Percentiles rank a stretch among this genome's conserved stretches.
Evolutionary conservation across 2,888 invertebrate species (phyloP).

Genomic region (Xestia ashworthii): DNA sequence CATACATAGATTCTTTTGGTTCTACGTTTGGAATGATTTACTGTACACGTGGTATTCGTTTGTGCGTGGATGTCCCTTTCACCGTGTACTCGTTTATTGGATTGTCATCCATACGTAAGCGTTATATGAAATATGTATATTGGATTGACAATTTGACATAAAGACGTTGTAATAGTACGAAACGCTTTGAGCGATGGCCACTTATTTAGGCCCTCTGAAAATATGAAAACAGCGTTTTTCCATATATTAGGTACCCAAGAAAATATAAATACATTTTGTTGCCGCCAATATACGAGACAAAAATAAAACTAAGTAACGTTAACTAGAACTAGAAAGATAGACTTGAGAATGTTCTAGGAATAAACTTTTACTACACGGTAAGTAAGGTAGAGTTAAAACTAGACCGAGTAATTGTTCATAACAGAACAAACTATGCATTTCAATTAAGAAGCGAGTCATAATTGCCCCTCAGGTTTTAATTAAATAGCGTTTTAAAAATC

Average conservation of each 20-base stretch:
- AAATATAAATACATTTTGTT: background rate
- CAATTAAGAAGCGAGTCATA: no score
- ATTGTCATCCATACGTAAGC: no score
- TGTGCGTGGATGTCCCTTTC: background rate
- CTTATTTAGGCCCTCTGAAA: background rate
- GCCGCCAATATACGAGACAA: background rate
- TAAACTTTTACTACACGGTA: background rate
- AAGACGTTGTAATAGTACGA: background rate
- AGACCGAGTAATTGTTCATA: no score
- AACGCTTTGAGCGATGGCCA: background rate
- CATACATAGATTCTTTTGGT: no score
- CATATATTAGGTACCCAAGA: background rate
- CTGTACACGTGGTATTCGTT: background rate
- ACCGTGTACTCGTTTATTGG: background rate
- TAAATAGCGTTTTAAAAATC: background rate
- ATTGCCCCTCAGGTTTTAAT: background rate
- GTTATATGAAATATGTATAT: background rate
- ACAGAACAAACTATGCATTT: no score
- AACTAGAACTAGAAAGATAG: background rate
- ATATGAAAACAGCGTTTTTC: conserved; percentile 1
- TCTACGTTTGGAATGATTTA: background rate
- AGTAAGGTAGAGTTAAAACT: background rate
- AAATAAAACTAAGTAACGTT: background rate
- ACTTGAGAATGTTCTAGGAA: conserved; percentile 1
- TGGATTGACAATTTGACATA: background rate